A percentile compares a stretch with the other conserved stretches of the same genome.
Conservation (phyloP, 2,113 vertebrate species). For the Hippolais icterina region DNA sequence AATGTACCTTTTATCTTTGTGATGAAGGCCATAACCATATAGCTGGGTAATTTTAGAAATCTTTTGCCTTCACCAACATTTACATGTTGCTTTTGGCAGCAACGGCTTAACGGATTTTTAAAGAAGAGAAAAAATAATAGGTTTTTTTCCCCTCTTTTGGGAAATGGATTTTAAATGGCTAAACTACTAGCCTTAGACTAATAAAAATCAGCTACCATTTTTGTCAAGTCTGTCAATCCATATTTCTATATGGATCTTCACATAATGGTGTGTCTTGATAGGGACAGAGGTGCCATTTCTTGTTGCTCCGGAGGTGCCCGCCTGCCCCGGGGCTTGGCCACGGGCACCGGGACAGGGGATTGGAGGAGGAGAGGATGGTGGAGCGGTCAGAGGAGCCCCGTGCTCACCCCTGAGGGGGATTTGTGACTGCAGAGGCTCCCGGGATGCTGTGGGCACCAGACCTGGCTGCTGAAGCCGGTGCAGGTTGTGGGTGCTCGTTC, state of each 20-base stretch:
- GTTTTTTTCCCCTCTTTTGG: constrained; percentile 77
- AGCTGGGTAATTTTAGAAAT: constrained; percentile 75
- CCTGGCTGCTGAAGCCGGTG: background rate
- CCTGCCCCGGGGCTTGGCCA: constrained; percentile 13
- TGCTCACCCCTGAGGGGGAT: background rate
- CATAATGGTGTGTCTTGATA: constrained; percentile 65
- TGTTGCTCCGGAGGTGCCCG: constrained; percentile 24
- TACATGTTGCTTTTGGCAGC: constrained; percentile 78
- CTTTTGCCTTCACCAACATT: constrained; percentile 81
- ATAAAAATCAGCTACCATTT: constrained; percentile 76
- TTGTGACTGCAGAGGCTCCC: background rate
- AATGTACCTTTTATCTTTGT: constrained; percentile 80
- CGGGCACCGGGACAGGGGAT: background rate
- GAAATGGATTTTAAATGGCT: constrained; percentile 84
- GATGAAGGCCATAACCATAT: constrained; percentile 76
- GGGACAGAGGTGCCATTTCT: constrained; percentile 62
- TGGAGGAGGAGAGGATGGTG: background rate
- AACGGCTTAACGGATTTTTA: constrained; percentile 79
- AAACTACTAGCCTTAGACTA: constrained; percentile 82
- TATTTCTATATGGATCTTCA: constrained; percentile 72
- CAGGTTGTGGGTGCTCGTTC: background rate
- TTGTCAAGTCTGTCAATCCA: constrained; percentile 74
- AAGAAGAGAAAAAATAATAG: constrained; percentile 75
- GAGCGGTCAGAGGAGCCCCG: background rate
- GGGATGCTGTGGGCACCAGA: background rate